Percentiles rank a stretch among this genome's conserved stretches.
phyloP scores from a whole-genome alignment of 1,140 invertebrate species.

The Reticulitermes speratus region DNA sequence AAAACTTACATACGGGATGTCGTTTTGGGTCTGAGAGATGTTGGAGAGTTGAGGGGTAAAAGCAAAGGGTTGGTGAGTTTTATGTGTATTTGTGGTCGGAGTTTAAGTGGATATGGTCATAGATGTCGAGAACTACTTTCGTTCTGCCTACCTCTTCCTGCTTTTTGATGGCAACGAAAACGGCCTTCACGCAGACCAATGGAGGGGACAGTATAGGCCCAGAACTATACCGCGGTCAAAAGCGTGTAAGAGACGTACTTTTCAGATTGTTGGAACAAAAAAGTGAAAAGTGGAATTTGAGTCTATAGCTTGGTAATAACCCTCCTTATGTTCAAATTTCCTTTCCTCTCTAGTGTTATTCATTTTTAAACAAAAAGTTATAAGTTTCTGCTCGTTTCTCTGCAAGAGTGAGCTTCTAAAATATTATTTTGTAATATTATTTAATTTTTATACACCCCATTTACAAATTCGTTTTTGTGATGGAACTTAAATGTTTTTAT shows the following conservation, averaged over 20 bases:
- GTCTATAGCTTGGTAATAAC: background rate
- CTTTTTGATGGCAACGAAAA: background rate
- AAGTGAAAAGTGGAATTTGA: background rate
- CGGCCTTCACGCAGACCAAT: background rate
- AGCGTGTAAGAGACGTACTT: background rate
- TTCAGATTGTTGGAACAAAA: background rate
- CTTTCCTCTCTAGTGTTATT: background rate
- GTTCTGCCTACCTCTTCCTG: background rate
- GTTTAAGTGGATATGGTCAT: conserved; percentile 1
- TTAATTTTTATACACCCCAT: no score
- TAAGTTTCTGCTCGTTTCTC: background rate
- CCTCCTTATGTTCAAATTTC: background rate
- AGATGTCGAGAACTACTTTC: background rate
- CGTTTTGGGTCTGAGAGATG: background rate
- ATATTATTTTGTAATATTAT: no score
- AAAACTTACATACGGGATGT: background rate
- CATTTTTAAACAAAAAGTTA: background rate
- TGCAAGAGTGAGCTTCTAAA: background rate
- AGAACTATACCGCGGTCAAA: background rate
- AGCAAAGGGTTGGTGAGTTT: background rate
- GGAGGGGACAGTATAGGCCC: background rate
- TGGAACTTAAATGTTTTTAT: no score
- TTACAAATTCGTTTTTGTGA: no score
- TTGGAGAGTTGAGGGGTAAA: background rate
- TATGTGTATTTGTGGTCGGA: background rate